phyloP scores from a whole-genome alignment of 2,113 vertebrate species.

The Ornithorhynchus anatinus region DNA sequence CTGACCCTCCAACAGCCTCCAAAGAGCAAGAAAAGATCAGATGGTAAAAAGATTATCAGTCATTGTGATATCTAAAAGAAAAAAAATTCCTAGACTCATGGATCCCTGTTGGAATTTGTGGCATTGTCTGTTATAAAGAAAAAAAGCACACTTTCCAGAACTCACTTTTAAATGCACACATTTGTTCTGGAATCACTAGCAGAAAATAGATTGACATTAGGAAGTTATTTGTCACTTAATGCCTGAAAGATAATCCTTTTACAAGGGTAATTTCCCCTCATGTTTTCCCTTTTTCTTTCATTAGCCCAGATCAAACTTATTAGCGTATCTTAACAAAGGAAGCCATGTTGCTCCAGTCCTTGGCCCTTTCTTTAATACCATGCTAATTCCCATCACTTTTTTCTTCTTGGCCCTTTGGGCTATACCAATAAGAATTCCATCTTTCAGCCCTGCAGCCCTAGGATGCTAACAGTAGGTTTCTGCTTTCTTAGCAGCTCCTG shows the following conservation, averaged over 20 bases:
- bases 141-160: not conserved
- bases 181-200: not conserved
- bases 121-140: not conserved
- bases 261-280: not conserved
- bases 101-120: not conserved
- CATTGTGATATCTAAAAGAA: not conserved
- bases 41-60: not conserved
- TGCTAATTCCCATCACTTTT: slow-evolving; percentile 9
- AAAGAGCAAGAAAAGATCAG: not conserved
- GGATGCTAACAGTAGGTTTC: not conserved
- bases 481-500: slow-evolving; percentile 20
- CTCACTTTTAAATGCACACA: not conserved
- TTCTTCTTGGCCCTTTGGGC: not conserved
- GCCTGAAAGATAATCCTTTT: not conserved
- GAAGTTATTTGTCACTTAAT: not conserved
- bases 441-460: not conserved
- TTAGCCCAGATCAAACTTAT: slow-evolving; percentile 14
- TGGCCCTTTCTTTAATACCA: not conserved
- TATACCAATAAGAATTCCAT: slow-evolving; percentile 1
- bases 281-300: slow-evolving; percentile 14
- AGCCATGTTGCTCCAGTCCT: not conserved
- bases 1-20: not conserved
- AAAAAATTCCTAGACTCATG: not conserved
- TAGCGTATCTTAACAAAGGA: slow-evolving; percentile 30
- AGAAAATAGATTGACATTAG: not conserved